A percentile compares a stretch with the other conserved stretches of the same genome.
Conservation (phyloP, 92 coral and sea anemone species). For the Palythoa grandis region DNA sequence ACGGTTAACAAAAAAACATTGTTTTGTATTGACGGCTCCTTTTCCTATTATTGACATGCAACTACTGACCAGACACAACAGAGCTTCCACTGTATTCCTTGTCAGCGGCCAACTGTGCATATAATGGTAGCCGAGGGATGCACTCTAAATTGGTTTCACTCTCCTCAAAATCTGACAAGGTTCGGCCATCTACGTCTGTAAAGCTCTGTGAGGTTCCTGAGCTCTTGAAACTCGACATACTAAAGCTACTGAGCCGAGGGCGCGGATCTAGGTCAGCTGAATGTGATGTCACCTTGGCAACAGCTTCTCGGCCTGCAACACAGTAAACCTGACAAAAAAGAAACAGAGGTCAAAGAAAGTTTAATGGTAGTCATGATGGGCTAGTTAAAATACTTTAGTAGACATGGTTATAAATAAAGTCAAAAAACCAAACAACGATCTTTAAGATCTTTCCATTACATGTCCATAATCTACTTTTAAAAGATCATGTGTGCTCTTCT, state of each 20-base stretch:
- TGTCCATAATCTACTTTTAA: too few species aligned
- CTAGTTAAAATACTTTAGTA: background rate
- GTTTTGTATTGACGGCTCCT: background rate
- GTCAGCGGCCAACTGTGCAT: constrained; percentile 94
- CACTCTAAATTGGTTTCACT: constrained; percentile 69
- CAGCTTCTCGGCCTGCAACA: constrained; percentile 92
- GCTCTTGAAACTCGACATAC: constrained; percentile 77
- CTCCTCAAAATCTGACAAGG: constrained; percentile 54
- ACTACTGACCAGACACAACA: constrained; percentile 9
- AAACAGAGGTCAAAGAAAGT: background rate
- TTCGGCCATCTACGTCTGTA: constrained; percentile 66
- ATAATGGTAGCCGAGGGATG: constrained; percentile 92
- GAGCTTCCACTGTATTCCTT: constrained; percentile 79
- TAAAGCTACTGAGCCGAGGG: constrained; percentile 83
- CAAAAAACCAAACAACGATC: too few species aligned
- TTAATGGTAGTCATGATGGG: background rate
- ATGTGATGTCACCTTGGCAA: constrained; percentile 63
- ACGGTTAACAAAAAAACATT: background rate
- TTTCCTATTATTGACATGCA: background rate
- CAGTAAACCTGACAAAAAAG: constrained; percentile 80
- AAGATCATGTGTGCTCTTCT: too few species aligned
- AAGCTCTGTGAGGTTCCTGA: constrained; percentile 65
- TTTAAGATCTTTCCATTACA: too few species aligned
- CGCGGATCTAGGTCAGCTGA: constrained; percentile 58
- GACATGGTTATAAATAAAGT: background rate